phyloP scores from a whole-genome alignment of 2,888 invertebrate genomes.

The Lottia scabra region DNA sequence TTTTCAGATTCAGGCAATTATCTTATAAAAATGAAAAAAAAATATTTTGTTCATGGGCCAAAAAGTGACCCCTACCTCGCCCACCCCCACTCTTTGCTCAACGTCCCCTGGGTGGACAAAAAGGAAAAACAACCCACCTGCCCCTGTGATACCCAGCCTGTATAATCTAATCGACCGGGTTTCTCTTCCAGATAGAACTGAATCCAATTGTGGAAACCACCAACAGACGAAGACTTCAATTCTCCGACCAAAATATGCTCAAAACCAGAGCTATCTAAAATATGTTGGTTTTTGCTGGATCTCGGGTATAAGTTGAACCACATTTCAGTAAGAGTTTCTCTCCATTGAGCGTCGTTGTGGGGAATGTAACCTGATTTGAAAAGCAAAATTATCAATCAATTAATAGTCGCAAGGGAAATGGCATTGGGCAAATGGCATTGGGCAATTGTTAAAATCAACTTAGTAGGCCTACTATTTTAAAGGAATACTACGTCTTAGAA shows the following conservation, averaged over 20 bases:
- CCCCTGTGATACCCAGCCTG: constrained; percentile 40
- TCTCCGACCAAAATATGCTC: constrained; percentile 94
- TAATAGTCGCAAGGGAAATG: neutral
- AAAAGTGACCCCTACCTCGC: too few species aligned
- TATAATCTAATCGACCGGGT: constrained; percentile 36
- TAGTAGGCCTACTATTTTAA: too few species aligned
- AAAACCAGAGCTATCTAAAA: constrained; percentile 89
- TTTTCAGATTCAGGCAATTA: too few species aligned
- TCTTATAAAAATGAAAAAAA: too few species aligned
- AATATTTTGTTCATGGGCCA: too few species aligned
- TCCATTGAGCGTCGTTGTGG: constrained; percentile 42
- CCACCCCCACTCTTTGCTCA: too few species aligned
- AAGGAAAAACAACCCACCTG: neutral
- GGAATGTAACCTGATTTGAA: constrained; percentile 28
- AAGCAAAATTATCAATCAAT: constrained; percentile 41
- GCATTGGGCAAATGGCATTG: too few species aligned
- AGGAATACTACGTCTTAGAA: too few species aligned
- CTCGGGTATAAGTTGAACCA: constrained; percentile 78
- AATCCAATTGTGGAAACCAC: constrained; percentile 92
- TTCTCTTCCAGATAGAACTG: constrained; percentile 84
- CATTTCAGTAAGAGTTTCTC: constrained; percentile 64
- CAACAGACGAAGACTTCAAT: constrained; percentile 73
- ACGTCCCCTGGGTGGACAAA: too few species aligned
- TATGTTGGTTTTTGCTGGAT: constrained; percentile 77
- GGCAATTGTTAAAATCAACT: too few species aligned